phyloP scores from a whole-genome alignment of 2,113 vertebrate species.

The Montifringilla adamsi region DNA sequence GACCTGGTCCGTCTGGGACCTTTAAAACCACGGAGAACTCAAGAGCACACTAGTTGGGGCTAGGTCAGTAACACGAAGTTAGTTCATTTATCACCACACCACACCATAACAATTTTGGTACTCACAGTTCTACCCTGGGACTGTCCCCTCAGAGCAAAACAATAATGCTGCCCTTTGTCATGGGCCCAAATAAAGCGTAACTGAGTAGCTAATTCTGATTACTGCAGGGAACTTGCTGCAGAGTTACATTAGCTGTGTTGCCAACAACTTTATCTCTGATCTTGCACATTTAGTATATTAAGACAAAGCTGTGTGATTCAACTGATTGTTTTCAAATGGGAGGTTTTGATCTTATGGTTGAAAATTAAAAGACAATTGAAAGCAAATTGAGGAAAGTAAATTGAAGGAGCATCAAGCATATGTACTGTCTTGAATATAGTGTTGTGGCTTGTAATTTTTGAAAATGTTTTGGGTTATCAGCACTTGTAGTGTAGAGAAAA shows the following conservation, averaged over 20 bases:
- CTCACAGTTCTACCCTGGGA: conserved; percentile 7
- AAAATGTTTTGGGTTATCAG: background rate
- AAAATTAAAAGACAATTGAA: conserved; percentile 47
- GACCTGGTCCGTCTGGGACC: background rate
- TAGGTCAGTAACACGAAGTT: background rate
- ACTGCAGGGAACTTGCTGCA: background rate
- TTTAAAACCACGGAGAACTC: background rate
- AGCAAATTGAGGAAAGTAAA: conserved; percentile 31
- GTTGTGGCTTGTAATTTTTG: background rate
- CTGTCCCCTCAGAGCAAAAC: background rate
- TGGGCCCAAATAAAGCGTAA: background rate
- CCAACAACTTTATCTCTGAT: conserved; percentile 45
- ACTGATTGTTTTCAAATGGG: conserved; percentile 43
- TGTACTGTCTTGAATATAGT: background rate
- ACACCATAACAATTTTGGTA: accelerated
- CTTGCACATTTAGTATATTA: conserved; percentile 31
- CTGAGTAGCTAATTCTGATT: background rate
- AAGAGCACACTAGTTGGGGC: background rate
- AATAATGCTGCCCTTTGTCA: background rate
- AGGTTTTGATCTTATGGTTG: conserved; percentile 33
- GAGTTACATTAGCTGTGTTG: background rate
- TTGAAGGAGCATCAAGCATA: background rate
- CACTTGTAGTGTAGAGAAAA: background rate
- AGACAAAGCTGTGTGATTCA: conserved; percentile 25
- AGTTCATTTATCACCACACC: background rate